A percentile compares a stretch with the other conserved stretches of the same genome.
phyloP scores from a whole-genome alignment of 2,113 vertebrate genomes.

The Rattus rattus region DNA sequence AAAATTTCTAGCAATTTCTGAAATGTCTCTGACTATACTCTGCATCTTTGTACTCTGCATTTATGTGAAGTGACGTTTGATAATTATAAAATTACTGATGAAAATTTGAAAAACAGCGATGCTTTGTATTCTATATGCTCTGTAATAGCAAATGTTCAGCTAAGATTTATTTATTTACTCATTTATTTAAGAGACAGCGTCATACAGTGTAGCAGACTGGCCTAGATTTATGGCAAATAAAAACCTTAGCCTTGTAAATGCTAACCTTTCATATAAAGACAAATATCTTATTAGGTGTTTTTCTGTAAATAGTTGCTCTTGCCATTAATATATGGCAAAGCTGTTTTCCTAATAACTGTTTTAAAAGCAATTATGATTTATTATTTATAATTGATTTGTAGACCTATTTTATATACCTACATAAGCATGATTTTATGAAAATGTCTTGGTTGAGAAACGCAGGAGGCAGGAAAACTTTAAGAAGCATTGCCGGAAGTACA shows the following conservation, averaged over 20 bases:
- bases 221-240: neutral
- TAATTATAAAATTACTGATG: neutral
- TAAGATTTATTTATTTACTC: neutral
- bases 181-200: neutral
- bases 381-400: neutral
- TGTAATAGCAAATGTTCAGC: neutral
- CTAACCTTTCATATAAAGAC: neutral
- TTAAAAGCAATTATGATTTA: neutral
- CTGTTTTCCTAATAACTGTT: neutral
- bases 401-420: neutral
- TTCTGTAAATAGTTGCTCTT: neutral
- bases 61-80: neutral
- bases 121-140: neutral
- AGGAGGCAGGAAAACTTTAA: neutral
- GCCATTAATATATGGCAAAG: neutral
- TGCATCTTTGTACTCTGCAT: neutral
- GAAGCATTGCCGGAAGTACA: neutral
- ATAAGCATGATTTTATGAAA: neutral
- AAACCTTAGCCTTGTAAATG: neutral
- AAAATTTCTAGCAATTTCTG: neutral
- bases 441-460: neutral
- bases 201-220: neutral
- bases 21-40: neutral
- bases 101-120: neutral
- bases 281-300: neutral